phyloP scores from a whole-genome alignment of 2,797 vertebrate genomes.

The Salarias fasciatus region DNA sequence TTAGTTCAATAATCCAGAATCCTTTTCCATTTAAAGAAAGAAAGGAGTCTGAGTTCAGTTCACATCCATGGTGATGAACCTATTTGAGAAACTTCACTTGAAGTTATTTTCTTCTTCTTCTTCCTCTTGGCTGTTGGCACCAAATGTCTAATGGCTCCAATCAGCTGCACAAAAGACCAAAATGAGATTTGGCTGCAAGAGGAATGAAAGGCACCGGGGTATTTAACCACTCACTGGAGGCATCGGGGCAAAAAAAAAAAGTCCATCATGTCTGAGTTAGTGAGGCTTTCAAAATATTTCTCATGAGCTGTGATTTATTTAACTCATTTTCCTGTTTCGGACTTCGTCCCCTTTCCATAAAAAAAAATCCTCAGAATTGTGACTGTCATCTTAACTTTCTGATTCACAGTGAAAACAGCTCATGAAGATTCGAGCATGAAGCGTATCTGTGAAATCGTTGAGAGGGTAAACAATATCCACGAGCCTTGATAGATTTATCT shows the following conservation, averaged over 20 bases:
- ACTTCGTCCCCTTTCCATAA: too few relatives aligned
- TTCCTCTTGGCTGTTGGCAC: background rate
- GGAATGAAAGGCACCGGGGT: slow-evolving; percentile 7
- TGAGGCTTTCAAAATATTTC: slow-evolving; percentile 8
- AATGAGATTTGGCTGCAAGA: slow-evolving; percentile 19
- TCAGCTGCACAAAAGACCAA: background rate
- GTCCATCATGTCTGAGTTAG: slow-evolving; percentile 14
- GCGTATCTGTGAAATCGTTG: too few relatives aligned
- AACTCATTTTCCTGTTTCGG: too few relatives aligned
- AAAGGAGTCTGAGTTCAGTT: background rate
- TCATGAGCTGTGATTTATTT: background rate
- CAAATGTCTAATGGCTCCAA: background rate
- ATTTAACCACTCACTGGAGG: background rate
- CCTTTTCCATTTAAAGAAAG: too few relatives aligned
- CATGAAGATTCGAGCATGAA: too few relatives aligned
- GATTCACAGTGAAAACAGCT: too few relatives aligned
- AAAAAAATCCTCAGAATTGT: too few relatives aligned
- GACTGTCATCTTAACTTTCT: too few relatives aligned
- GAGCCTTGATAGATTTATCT: background rate
- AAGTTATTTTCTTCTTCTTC: slow-evolving; percentile 23
- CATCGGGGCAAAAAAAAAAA: background rate
- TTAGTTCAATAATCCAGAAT: too few relatives aligned
- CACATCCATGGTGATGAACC: background rate
- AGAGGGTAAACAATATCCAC: too few relatives aligned
- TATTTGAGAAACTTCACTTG: background rate